These are phyloP conservation scores for Heteronetta atricapilla DNA, from an alignment of 2,113 vertebrate species.

Conservation along the genomic window DNA sequence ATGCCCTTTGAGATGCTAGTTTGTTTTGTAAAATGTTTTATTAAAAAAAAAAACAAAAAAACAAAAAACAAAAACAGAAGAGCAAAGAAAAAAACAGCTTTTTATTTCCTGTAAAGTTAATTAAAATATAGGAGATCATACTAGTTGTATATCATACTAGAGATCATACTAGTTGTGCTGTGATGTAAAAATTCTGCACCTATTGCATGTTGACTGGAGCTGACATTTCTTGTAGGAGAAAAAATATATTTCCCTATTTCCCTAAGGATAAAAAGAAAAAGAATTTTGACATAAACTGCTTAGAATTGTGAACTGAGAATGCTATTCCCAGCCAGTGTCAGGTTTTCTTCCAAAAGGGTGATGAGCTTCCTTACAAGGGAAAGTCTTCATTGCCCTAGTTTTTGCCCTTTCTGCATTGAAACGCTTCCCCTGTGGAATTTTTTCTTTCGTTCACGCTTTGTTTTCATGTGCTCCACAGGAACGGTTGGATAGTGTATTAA, in stretches of 20 bases:
- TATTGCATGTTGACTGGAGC: neutral
- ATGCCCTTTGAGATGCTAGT: neutral
- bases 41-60: neutral
- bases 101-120: constrained; percentile 37
- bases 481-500: neutral
- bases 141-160: neutral
- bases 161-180: constrained; percentile 24
- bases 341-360: neutral
- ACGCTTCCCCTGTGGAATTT: neutral
- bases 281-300: neutral
- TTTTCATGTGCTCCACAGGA: neutral
- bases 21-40: neutral
- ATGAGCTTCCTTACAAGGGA: accelerated
- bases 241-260: constrained; percentile 13
- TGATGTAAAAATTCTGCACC: constrained; percentile 30
- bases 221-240: constrained; percentile 35
- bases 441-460: neutral
- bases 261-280: neutral
- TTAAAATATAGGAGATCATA: constrained; percentile 30
- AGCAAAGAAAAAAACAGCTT: neutral
- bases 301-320: neutral
- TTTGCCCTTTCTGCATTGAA: neutral
- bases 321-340: neutral
- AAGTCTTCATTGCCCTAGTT: neutral
- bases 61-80: neutral